Conservation (phyloP, 2,113 vertebrate genomes). For the Gavialis gangeticus region DNA sequence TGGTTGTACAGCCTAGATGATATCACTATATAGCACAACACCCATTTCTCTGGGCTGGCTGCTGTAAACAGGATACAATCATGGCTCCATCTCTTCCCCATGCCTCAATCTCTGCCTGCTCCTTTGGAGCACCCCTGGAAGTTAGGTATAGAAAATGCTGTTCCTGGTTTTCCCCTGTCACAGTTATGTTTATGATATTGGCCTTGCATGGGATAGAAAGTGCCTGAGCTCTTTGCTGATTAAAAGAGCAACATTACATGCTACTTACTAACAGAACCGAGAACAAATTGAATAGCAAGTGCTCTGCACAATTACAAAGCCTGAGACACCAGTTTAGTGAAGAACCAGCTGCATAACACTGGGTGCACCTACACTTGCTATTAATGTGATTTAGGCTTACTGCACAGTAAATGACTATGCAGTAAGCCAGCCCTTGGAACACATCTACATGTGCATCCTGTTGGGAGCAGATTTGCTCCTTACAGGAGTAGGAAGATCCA, state of each 20-base stretch:
- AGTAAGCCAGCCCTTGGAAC: too few species aligned
- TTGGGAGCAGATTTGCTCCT: too few species aligned
- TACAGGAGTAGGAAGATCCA: too few species aligned
- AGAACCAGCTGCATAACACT: background rate
- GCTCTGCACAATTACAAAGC: too few species aligned
- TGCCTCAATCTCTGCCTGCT: background rate
- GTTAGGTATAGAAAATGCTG: background rate
- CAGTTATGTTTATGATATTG: background rate
- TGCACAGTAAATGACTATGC: too few species aligned
- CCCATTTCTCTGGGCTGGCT: background rate
- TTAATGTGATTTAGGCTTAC: too few species aligned
- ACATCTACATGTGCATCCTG: too few species aligned
- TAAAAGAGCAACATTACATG: background rate
- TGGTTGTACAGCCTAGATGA: background rate
- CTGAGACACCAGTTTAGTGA: background rate
- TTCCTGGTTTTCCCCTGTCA: background rate
- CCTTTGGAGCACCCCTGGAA: background rate
- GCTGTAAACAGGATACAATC: background rate
- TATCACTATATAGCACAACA: background rate
- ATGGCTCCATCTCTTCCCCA: background rate
- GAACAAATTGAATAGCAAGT: background rate
- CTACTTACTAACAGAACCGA: background rate
- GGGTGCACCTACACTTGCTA: too few species aligned
- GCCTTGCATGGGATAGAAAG: too few species aligned
- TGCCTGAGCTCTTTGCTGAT: background rate